These are phyloP conservation scores for Syngnathus acus DNA, from an alignment of 2,797 vertebrate genomes.

Conservation along the genomic window DNA sequence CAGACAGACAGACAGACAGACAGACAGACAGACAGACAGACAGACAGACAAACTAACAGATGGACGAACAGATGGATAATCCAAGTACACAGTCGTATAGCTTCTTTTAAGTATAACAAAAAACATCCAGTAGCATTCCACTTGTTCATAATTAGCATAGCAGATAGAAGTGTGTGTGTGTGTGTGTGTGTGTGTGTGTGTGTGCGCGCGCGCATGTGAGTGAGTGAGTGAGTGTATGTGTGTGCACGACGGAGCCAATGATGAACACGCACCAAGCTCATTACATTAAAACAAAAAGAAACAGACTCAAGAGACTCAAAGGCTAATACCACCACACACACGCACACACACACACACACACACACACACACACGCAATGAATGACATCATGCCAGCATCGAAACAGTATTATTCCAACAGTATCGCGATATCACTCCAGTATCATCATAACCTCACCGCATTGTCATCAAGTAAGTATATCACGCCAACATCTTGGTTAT, in stretches of 20 bases:
- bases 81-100: no score
- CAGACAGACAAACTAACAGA: background rate
- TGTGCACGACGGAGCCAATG: constrained; percentile 1
- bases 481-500: background rate
- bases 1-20: background rate
- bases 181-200: background rate
- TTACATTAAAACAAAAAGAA: constrained; percentile 2
- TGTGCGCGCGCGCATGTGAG: background rate
- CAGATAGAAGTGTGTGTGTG: background rate
- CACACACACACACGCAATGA: background rate
- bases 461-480: background rate
- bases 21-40: background rate
- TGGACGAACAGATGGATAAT: no score
- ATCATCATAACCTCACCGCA: background rate
- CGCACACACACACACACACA: background rate
- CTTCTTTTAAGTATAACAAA: background rate
- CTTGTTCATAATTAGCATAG: constrained; percentile 75
- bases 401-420: background rate
- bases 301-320: background rate
- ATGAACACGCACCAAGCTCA: background rate
- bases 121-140: constrained; percentile 27
- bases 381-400: background rate
- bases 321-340: constrained; percentile 11
- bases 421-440: background rate
- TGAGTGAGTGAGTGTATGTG: constrained; percentile 5